These are phyloP conservation scores for Bradynema listronoti DNA, from an alignment of 1,140 invertebrate genomes.

Conservation along the genomic window DNA sequence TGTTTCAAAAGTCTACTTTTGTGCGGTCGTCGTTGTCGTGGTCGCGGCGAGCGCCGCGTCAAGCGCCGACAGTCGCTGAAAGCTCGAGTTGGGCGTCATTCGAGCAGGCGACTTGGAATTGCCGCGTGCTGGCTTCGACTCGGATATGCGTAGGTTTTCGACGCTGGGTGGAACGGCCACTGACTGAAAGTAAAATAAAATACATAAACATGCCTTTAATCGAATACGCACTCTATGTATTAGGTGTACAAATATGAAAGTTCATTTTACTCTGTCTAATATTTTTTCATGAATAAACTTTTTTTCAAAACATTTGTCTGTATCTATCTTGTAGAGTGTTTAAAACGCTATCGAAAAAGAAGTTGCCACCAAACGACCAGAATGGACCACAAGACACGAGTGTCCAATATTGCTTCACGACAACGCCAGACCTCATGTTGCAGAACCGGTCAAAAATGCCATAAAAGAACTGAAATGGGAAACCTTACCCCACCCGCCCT, in stretches of 20 bases:
- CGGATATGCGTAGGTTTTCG: conserved; percentile 25
- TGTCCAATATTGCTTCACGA: no score
- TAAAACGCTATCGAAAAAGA: conserved; percentile 8
- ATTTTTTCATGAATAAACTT: conserved; percentile 4
- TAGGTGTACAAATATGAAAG: no score
- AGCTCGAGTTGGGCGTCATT: conserved; percentile 20
- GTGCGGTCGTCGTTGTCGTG: conserved; percentile 23
- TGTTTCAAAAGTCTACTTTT: no score
- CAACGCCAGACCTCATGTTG: no score
- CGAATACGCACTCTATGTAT: conserved; percentile 1
- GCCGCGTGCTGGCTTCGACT: conserved; percentile 18
- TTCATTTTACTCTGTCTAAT: no score
- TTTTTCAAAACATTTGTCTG: conserved; percentile 5
- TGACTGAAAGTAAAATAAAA: conserved; percentile 10
- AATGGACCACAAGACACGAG: no score
- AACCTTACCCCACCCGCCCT: no score
- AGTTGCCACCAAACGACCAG: no score
- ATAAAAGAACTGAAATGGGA: no score
- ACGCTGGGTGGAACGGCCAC: conserved; percentile 18
- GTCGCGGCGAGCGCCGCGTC: conserved; percentile 27
- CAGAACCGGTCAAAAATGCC: no score
- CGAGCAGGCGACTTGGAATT: conserved; percentile 39
- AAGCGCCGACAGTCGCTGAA: conserved; percentile 21
- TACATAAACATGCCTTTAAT: conserved; percentile 8
- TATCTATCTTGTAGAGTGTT: conserved; percentile 23